Base-by-base conservation (phyloP, 1,140 invertebrate species). In the Acyrthosiphon pisum region DNA sequence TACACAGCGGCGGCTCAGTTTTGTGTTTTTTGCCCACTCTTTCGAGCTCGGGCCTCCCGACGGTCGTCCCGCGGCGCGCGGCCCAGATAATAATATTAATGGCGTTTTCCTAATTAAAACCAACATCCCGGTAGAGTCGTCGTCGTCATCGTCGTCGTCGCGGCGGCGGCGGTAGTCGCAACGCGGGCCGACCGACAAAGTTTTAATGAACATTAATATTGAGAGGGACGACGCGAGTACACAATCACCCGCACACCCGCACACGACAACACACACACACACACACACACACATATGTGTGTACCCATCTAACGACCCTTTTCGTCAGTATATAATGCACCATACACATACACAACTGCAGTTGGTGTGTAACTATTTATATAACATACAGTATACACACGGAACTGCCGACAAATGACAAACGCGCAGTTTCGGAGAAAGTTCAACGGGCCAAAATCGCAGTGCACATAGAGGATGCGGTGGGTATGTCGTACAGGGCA, bases 201-300 rank as follows among this genome's bases (percentile, higher is more conserved):
- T 93, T 93, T 84, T 93, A 93, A 93, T 93, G 91, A 93, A 93
- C 91, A 93, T 93, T 93, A 93, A 86, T 84, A 86, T 93, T 84
- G 91, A 93, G 48, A 83, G 91, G 91, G 81, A 86, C 81, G 60
- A 41, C 26, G 48, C 44, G 48, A 53, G 50, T 53, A 89, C 37
- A 53, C 35, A 53, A 89, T 53, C 87, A n/a, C 88, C 23, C 46
- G 30, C 46, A 48, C 18, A 11, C 20, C 2, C 37, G 37, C 60
- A 68, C 26, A 9, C 35, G 6, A 35, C 8, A 6, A 7, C 35
- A n/a, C 76, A 14, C 60, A 11, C 9, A 30, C 30, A 18, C 60
- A 1, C 30, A 18, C 30, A 68, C 30, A 18, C 4, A 18, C 60
- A 14, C 14, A 1, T 4, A n/a, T n/a, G n/a, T n/a, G n/a, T 44